Evolutionary conservation across 2,113 vertebrate species (phyloP), one percentile per base, ranked within the genome.

Genomic region (Entelurus aequoreus): DNA sequence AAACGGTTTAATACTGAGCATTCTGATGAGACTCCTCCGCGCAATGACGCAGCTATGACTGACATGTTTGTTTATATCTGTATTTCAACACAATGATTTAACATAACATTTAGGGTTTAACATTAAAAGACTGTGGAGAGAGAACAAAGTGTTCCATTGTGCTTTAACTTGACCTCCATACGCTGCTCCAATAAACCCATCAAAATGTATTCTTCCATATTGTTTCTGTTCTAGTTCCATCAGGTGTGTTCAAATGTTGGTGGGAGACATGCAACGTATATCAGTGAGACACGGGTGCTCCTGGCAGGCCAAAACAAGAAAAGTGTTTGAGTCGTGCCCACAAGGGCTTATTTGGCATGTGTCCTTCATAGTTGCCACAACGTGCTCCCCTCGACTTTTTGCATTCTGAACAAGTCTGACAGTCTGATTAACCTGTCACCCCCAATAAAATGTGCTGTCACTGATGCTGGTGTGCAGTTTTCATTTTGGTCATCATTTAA

Each of bases 391-490:
- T n/a, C 56, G 73, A 21, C 72, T 50, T 70, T 73, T 75, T 54
- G 64, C 80, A 70, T 76, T 72, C 59, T 75, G 66, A 80, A 86
- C 10, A 78, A 76, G 78, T 76, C 59, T 75, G 74, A 77, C 84
- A 77, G 76, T 91, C 11, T 13, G 12, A 57, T 44, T 36, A 46
- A 83, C 62, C 76, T 83, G 81, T 84, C 82, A 81, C 82, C 72
- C 75, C 83, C 81, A 86, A 89, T 86, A 90, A 90, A 92, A 83
- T 81, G 88, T 91, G 81, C 79, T 64, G 85, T 67, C 72, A 74
- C 73, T 82, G 80, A 84, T 78, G 76, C 21, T 81, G 84, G 82
- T 78, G 65, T 37, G 21, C 14, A 36, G 50, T 52, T 21, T 50
- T n/a, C 14, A 50, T n/a, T 49, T n/a, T 7, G 14, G 15, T n/a